Evolutionary conservation across 2,888 invertebrate genomes (phyloP), one percentile per base, ranked within the genome.

Genomic region (Eulithis testata): DNA sequence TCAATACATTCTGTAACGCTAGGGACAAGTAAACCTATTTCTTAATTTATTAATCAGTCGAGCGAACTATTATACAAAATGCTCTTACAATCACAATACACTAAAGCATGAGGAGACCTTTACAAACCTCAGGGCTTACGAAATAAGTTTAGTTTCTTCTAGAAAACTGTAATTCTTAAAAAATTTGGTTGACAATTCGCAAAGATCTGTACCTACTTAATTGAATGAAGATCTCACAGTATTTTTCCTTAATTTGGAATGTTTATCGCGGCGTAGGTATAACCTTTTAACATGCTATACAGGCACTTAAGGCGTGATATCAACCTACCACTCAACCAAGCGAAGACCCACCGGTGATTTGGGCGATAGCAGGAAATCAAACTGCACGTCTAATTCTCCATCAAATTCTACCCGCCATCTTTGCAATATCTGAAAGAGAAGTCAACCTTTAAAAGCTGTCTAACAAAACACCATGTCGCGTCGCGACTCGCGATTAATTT

Each of bases 311-410:
- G 31, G 47, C 12, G 21, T 11, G 31, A 21, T 1, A 52, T 12
- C 52, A 11, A 7, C 7, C 78, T 86, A 91, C 85, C 95, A 94
- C 82, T 96, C 95, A 65, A 92, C 92, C 76, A 97, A 94, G 63
- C 94, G 93, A 75, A 97, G 90, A 9, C 94, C 93, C 11, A 97
- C 95, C 14, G 97, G 96, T 8, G 95, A 95, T 84, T 96, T 95
- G 3, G 97, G 97, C 5, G 96, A 95, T 67, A 97, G 83, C 57
- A 98, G 91, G 88, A 97, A 98, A 83, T 97, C 97, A 80, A 97
- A 97, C 80, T 96, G 95, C 40, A 97, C 88, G 76, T 96, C 95
- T 71, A 98, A 84, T 52, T 96, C 95, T 11, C 95, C 94, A 51
- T 94, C 94, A 71, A 95, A 95, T 63, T 94, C 94, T 36, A 98